These are phyloP conservation scores for Syrrhaptes paradoxus DNA, from an alignment of 2,113 vertebrate species.

Conservation along the genomic window DNA sequence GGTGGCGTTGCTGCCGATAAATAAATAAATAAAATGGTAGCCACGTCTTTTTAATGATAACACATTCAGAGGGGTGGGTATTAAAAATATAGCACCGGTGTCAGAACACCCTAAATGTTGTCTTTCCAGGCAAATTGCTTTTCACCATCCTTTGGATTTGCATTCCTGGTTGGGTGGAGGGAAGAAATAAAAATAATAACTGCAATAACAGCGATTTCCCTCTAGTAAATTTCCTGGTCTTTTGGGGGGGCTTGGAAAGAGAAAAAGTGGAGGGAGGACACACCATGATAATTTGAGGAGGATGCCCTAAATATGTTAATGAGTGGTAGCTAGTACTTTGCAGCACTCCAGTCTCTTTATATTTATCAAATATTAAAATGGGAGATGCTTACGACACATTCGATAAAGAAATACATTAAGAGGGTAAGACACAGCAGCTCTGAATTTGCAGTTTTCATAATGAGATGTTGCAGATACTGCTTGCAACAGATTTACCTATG, in stretches of 20 bases:
- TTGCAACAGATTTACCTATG: neutral
- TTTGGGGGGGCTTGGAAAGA: neutral
- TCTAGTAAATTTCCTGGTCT: neutral
- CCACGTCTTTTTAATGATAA: slow-evolving; percentile 73
- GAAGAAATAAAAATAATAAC: slow-evolving; percentile 60
- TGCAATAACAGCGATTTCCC: slow-evolving; percentile 39
- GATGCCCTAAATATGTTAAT: neutral
- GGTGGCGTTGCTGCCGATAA: slow-evolving; percentile 45
- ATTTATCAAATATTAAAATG: slow-evolving; percentile 79
- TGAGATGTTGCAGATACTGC: neutral
- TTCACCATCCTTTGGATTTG: slow-evolving; percentile 54
- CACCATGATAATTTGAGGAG: slow-evolving; percentile 38
- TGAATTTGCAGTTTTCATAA: slow-evolving; percentile 64
- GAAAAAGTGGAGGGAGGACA: neutral
- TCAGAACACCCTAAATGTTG: slow-evolving; percentile 11
- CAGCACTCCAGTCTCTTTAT: slow-evolving; percentile 40
- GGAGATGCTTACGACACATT: slow-evolving; percentile 58
- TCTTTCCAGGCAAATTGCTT: slow-evolving; percentile 62
- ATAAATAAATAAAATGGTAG: neutral
- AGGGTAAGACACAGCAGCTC: slow-evolving; percentile 25
- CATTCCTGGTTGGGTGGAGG: neutral
- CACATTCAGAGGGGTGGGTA: slow-evolving; percentile 13
- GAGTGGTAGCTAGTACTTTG: slow-evolving; percentile 26
- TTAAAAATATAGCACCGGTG: slow-evolving; percentile 41
- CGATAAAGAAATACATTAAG: slow-evolving; percentile 66